These are phyloP conservation scores for Phalacrocorax aristotelis DNA, from an alignment of 2,113 vertebrate genomes.

Conservation along the genomic window DNA sequence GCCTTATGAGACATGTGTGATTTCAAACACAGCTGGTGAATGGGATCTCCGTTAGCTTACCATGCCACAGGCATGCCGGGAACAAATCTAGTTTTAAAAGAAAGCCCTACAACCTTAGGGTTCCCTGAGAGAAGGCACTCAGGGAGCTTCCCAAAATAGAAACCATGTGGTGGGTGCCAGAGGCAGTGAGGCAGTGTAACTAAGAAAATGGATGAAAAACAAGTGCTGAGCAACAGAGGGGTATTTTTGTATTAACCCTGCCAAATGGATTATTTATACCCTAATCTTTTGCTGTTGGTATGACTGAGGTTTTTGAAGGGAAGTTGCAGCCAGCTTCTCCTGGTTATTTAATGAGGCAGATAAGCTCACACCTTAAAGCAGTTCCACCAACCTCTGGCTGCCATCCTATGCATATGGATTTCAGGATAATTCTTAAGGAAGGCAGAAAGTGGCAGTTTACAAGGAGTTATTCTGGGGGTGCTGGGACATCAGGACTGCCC, in stretches of 20 bases:
- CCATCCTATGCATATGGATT: not conserved
- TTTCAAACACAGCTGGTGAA: not conserved
- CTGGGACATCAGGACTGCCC: not conserved
- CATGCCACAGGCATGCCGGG: not conserved
- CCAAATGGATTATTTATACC: conserved; percentile 53
- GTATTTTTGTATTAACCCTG: conserved; percentile 34
- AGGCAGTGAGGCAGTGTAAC: not conserved
- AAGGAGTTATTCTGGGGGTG: not conserved
- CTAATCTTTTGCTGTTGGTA: conserved; percentile 25
- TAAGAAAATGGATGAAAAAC: conserved; percentile 46
- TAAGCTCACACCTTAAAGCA: not conserved
- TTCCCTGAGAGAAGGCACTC: not conserved
- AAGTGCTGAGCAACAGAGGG: conserved; percentile 34
- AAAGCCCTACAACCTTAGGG: not conserved
- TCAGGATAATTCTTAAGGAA: not conserved
- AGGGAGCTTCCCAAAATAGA: conserved; percentile 13
- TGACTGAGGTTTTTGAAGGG: conserved; percentile 17
- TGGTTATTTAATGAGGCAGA: not conserved
- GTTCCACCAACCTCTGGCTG: not conserved
- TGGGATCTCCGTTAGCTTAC: not conserved
- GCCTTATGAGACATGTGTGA: not conserved
- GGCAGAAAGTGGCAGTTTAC: not conserved
- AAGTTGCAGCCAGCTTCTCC: conserved; percentile 6
- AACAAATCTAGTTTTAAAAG: not conserved
- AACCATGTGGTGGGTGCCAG: not conserved